A percentile compares a stretch with the other conserved stretches of the same genome.
Evolutionary conservation across 2,113 vertebrate genomes (phyloP).

Genomic region (rat (Rattus norvegicus)): GRCr8 NC_086039.1:17261501-17262000

Average conservation of each 20-base stretch:
- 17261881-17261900: background rate
- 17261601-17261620: background rate
- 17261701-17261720: background rate
- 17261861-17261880: background rate
- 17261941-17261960: background rate
- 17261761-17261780: background rate
- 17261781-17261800: background rate
- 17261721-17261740: background rate
- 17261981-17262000: background rate
- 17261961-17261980: background rate
- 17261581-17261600: background rate
- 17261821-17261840: background rate
- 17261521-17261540: background rate
- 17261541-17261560: background rate
- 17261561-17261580: background rate
- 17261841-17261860: background rate
- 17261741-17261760: background rate
- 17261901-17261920: background rate
- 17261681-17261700: background rate
- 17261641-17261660: background rate
- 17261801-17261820: background rate
- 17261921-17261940: background rate
- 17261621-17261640: background rate
- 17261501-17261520: background rate
- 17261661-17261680: background rate